A percentile compares a stretch with the other conserved stretches of the same genome.
Conservation (phyloP, 1,140 invertebrate species). For the Trachymyrmex septentrionalis region DNA sequence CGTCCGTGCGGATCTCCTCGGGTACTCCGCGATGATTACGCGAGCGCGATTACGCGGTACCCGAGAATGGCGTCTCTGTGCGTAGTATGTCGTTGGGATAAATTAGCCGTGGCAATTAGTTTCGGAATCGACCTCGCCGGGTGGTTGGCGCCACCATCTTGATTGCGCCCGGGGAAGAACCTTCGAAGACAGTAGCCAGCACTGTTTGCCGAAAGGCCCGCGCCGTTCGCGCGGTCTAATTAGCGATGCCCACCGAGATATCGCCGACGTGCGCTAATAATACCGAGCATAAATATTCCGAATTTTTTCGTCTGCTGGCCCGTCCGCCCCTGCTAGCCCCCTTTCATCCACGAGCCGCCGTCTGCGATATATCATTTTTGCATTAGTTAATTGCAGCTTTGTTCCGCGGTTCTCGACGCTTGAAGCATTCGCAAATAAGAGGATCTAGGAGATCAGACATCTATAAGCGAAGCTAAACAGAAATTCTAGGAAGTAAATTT, state of each 20-base stretch:
- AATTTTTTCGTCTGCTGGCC: conserved; percentile 83
- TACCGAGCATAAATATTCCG: conserved; percentile 86
- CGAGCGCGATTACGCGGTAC: conserved; percentile 79
- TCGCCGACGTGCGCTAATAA: conserved; percentile 85
- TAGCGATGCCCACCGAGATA: conserved; percentile 86
- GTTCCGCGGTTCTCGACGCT: not conserved
- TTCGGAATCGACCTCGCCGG: conserved; percentile 84
- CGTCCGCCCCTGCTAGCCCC: conserved; percentile 54
- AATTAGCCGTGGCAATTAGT: conserved; percentile 87
- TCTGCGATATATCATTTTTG: conserved; percentile 58
- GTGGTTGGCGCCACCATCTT: conserved; percentile 86
- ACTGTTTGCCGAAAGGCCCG: conserved; percentile 85
- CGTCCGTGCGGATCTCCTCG: conserved; percentile 1
- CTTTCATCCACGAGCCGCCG: conserved; percentile 16
- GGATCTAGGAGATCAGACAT: not conserved
- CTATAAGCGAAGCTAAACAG: not conserved
- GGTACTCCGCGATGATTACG: conserved; percentile 64
- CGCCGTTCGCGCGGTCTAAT: conserved; percentile 84
- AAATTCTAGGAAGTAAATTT: conserved; percentile 18
- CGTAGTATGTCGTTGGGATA: conserved; percentile 85
- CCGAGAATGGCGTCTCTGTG: conserved; percentile 83
- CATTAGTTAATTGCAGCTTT: conserved; percentile 61
- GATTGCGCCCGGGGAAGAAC: conserved; percentile 80
- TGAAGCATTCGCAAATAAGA: not conserved
- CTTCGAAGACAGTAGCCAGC: conserved; percentile 85